Conservation (phyloP, 1,140 invertebrate genomes). For the Trichonephila clavipes region DNA sequence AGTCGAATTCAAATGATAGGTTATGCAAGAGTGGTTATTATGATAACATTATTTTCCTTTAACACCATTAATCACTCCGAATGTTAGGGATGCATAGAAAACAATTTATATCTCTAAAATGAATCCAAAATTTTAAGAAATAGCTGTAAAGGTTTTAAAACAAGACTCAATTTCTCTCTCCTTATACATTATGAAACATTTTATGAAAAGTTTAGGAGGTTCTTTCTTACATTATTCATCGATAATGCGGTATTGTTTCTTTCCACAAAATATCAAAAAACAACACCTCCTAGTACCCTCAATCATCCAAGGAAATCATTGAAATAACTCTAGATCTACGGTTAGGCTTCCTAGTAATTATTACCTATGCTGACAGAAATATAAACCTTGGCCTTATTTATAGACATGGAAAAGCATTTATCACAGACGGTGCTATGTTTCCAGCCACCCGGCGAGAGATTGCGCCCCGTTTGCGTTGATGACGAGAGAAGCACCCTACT, state of each 20-base stretch:
- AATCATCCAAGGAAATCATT: conserved; percentile 11
- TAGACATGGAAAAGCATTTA: conserved; percentile 37
- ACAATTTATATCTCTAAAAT: too few relatives aligned
- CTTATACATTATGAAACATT: background rate
- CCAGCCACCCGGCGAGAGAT: background rate
- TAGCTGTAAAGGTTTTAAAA: too few relatives aligned
- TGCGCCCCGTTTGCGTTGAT: background rate
- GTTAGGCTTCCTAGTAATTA: conserved; percentile 20
- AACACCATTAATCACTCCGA: too few relatives aligned
- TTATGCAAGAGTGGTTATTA: too few relatives aligned
- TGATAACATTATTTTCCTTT: too few relatives aligned
- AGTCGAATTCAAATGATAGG: too few relatives aligned
- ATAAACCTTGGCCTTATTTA: conserved; percentile 40
- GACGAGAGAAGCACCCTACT: background rate
- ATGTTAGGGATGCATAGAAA: too few relatives aligned
- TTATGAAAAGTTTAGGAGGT: background rate
- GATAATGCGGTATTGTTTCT: background rate
- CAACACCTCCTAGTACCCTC: background rate
- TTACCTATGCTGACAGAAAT: conserved; percentile 27
- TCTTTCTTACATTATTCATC: background rate
- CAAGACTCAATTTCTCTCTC: too few relatives aligned
- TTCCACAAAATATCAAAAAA: background rate
- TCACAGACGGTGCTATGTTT: conserved; percentile 36
- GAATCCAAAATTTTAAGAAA: too few relatives aligned
- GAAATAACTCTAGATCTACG: background rate